These are phyloP conservation scores for Crocallis elinguaria DNA, from an alignment of 2,888 invertebrate genomes.

Conservation along the genomic window DNA sequence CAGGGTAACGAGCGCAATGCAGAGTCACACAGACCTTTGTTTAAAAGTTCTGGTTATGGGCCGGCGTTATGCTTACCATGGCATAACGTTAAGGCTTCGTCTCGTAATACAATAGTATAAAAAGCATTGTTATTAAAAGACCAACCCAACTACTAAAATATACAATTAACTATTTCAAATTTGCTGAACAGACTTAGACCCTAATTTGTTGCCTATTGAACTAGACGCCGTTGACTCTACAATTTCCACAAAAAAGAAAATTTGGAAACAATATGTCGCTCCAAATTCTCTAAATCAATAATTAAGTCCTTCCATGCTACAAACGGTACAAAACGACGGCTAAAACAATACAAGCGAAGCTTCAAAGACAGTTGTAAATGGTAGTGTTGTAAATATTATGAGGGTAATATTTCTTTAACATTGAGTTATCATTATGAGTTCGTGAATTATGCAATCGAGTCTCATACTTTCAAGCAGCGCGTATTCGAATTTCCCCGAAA, in stretches of 20 bases:
- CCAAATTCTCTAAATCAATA: neutral
- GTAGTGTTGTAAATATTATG: conserved; percentile 9
- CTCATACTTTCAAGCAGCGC: conserved; percentile 13
- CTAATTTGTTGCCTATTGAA: no score
- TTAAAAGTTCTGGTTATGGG: no score
- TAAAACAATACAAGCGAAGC: conserved; percentile 7
- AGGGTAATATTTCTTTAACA: conserved; percentile 11
- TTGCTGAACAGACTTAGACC: no score
- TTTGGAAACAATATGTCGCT: neutral
- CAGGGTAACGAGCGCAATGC: no score
- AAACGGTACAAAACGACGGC: neutral
- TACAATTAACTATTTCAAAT: no score
- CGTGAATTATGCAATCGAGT: conserved; percentile 15
- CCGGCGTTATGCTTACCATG: no score
- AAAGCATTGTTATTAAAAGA: no score
- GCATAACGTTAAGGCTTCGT: no score
- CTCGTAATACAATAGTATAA: no score
- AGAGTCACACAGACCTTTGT: no score
- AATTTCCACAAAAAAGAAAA: neutral
- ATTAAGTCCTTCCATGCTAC: neutral
- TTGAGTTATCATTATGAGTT: conserved; percentile 18
- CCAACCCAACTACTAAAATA: no score
- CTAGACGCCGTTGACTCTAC: no score
- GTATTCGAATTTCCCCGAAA: conserved; percentile 9
- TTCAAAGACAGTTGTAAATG: conserved; percentile 9